phyloP scores from a whole-genome alignment of 2,113 vertebrate species.

The Plectropomus leopardus region DNA sequence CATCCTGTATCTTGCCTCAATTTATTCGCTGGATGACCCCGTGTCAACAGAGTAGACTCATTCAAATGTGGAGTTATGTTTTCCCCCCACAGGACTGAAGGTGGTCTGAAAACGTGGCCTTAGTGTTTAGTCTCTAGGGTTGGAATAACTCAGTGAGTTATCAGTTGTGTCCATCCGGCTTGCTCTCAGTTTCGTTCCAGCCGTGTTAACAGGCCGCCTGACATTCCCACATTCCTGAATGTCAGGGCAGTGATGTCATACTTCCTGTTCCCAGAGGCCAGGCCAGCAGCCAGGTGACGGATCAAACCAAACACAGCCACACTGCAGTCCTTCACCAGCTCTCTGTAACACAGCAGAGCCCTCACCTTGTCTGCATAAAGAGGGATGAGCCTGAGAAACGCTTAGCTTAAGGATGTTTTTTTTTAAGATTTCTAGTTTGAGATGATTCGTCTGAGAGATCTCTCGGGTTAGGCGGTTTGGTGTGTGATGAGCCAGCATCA shows the following conservation, averaged over 20 bases:
- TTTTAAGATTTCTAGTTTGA: slow-evolving; percentile 55
- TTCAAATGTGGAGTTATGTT: neutral
- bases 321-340: slow-evolving; percentile 22
- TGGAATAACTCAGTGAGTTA: slow-evolving; percentile 31
- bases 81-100: neutral
- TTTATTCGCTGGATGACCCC: neutral
- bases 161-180: slow-evolving; percentile 39
- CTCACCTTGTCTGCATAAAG: slow-evolving; percentile 21
- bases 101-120: neutral
- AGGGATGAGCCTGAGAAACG: slow-evolving; percentile 29
- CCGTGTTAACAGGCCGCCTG: slow-evolving; percentile 65
- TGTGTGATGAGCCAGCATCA: slow-evolving; percentile 63
- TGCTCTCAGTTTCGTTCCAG: slow-evolving; percentile 47
- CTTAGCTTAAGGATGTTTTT: slow-evolving; percentile 57
- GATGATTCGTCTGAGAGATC: slow-evolving; percentile 47
- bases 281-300: slow-evolving; percentile 74
- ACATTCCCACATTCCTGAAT: slow-evolving; percentile 83
- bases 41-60: neutral
- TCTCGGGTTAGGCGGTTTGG: slow-evolving; percentile 31
- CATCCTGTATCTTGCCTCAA: neutral
- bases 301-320: slow-evolving; percentile 57
- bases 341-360: slow-evolving; percentile 1
- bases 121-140: neutral
- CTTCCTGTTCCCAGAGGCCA: slow-evolving; percentile 79
- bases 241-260: slow-evolving; percentile 81